phyloP scores from a whole-genome alignment of 2,888 invertebrate genomes.

The Parnassius glacialis region DNA sequence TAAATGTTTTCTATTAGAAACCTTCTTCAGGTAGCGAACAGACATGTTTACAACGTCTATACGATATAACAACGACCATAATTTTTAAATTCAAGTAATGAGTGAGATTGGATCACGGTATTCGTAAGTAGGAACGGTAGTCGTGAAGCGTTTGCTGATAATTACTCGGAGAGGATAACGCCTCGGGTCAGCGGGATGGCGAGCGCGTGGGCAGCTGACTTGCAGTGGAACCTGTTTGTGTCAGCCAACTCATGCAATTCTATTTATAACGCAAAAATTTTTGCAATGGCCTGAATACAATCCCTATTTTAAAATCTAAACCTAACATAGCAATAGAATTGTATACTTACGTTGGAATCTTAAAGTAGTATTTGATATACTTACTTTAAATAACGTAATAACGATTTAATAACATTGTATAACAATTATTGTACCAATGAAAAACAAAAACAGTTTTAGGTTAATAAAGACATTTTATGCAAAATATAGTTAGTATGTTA shows the following conservation, averaged over 20 bases:
- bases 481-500: conserved; percentile 21
- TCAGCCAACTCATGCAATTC: conserved; percentile 69
- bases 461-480: too few species aligned
- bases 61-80: neutral
- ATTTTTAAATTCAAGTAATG: too few species aligned
- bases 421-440: too few species aligned
- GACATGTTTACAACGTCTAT: neutral
- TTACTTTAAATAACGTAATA: too few species aligned
- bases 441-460: too few species aligned
- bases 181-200: conserved; percentile 57
- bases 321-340: conserved; percentile 13
- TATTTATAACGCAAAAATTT: conserved; percentile 66
- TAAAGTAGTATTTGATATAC: too few species aligned
- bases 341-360: neutral
- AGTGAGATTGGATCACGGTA: neutral
- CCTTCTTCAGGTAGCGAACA: neutral
- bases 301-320: conserved; percentile 37
- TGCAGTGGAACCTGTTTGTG: conserved; percentile 73
- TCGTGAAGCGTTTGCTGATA: conserved; percentile 35
- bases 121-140: conserved; percentile 27
- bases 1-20: conserved; percentile 8
- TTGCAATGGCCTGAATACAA: conserved; percentile 53
- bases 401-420: too few species aligned
- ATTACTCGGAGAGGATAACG: conserved; percentile 58
- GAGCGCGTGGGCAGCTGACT: conserved; percentile 62